Base-by-base conservation (phyloP, 1,140 invertebrate species). In the Meloidogyne exigua region DNA sequence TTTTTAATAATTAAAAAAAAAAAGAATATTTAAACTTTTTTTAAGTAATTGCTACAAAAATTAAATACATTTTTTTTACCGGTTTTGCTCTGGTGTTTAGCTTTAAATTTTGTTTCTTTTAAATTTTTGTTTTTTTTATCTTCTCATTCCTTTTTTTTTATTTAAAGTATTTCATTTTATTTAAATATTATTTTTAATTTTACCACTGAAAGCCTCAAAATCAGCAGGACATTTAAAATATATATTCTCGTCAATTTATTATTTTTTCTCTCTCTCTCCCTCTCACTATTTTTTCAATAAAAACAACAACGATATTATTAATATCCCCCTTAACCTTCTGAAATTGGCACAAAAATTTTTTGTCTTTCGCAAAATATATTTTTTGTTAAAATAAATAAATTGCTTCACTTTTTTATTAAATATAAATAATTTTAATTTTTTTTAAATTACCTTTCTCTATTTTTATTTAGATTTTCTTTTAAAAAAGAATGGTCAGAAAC, bases 161-260 rank as follows among this genome's bases (percentile, higher is more conserved):
- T 32, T 68, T 21, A 23, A 44, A 7, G 25, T 71, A 21, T 44
- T 57, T 71, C 10, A 15, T 26, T n/a, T 71, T 42, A 57, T 23
- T 70, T 62, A 36, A 62, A 44, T 18, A 71, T 71, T 28, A 28
- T 44, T 39, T 36, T 39, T 32, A 39, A 26, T 21, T 62, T 71
- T n/a, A 25, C 39, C 39, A 32, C 28, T n/a, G 18, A 9, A 57
- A 57, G n/a, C 49, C 49, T 57, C 49, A 57, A n/a, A n/a, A 57
- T n/a, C 7, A 57, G 49, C 18, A 57, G 49, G 49, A 57, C 49
- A 18, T 25, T 71, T 71, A 25, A 10, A n/a, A n/a, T 49, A 36
- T 69, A 57, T 69, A 28, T 69, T 69, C 49, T 69, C 36, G 49
- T 69, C 69, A 44, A 42, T 70, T 70, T 68, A 15, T 25, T 28